These are phyloP conservation scores for Mya arenaria DNA, from an alignment of 1,140 invertebrate species.

Conservation along the genomic window DNA sequence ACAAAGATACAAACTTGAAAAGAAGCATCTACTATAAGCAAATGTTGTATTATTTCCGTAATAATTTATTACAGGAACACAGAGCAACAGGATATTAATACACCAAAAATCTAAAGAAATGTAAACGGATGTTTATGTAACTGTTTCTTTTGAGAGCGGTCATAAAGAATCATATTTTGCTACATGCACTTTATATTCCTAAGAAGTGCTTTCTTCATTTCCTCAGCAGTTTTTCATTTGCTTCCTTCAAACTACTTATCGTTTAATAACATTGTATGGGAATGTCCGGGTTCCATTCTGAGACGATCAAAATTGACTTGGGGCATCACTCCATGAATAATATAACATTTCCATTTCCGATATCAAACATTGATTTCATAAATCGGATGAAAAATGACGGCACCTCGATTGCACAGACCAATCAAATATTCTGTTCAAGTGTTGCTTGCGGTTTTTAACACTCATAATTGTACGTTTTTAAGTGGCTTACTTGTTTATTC, in stretches of 20 bases:
- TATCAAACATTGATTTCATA: constrained; percentile 61
- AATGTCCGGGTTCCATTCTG: too few relatives aligned
- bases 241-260: too few relatives aligned
- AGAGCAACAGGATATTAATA: constrained; percentile 42
- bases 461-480: constrained; percentile 54
- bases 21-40: too few relatives aligned
- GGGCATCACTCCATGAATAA: constrained; percentile 58
- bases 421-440: constrained; percentile 57
- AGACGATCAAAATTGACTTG: too few relatives aligned
- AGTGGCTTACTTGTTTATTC: constrained; percentile 51
- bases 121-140: constrained; percentile 45
- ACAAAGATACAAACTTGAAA: too few relatives aligned
- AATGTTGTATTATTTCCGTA: too few relatives aligned
- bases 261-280: too few relatives aligned
- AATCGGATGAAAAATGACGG: constrained; percentile 55
- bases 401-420: constrained; percentile 42
- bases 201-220: too few relatives aligned
- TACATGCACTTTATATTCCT: too few relatives aligned
- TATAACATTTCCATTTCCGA: constrained; percentile 56
- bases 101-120: constrained; percentile 40
- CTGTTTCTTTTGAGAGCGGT: too few relatives aligned
- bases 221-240: too few relatives aligned
- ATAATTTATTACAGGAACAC: constrained; percentile 47
- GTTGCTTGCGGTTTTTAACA: constrained; percentile 54
- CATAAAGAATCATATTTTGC: too few relatives aligned